Conservation (phyloP, 2,113 vertebrate species). For the Candoia aspera region DNA sequence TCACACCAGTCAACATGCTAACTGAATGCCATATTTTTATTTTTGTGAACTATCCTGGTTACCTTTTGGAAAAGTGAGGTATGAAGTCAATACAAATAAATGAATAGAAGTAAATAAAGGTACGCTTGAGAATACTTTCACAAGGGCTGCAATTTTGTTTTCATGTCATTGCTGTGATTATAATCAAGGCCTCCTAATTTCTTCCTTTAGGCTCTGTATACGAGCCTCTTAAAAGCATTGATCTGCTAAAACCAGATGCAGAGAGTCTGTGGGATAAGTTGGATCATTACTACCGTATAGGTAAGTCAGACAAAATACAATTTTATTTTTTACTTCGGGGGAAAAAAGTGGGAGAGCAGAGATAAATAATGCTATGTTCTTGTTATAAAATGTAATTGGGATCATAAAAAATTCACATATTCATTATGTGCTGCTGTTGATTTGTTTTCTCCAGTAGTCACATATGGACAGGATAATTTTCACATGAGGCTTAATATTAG, state of each 20-base stretch:
- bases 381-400: neutral
- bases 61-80: neutral
- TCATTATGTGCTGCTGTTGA: neutral
- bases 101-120: neutral
- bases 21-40: neutral
- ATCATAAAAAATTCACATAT: neutral
- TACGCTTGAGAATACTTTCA: neutral
- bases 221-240: constrained; percentile 91
- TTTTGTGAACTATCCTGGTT: neutral
- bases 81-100: neutral
- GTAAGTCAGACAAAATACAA: constrained; percentile 72
- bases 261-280: constrained; percentile 91
- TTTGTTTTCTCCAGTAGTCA: neutral
- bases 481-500: neutral
- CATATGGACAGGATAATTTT: neutral
- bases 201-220: constrained; percentile 89
- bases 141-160: constrained; percentile 7
- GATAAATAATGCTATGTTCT: neutral
- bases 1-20: constrained; percentile 5
- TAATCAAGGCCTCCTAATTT: constrained; percentile 5
- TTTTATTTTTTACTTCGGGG: neutral
- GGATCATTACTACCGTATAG: constrained; percentile 89
- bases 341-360: neutral
- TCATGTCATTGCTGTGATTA: constrained; percentile 9
- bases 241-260: constrained; percentile 78